Evolutionary conservation across 2,797 vertebrate species (phyloP), one percentile per base, ranked within the genome.

Genomic region (Protosalanx chinensis): DNA sequence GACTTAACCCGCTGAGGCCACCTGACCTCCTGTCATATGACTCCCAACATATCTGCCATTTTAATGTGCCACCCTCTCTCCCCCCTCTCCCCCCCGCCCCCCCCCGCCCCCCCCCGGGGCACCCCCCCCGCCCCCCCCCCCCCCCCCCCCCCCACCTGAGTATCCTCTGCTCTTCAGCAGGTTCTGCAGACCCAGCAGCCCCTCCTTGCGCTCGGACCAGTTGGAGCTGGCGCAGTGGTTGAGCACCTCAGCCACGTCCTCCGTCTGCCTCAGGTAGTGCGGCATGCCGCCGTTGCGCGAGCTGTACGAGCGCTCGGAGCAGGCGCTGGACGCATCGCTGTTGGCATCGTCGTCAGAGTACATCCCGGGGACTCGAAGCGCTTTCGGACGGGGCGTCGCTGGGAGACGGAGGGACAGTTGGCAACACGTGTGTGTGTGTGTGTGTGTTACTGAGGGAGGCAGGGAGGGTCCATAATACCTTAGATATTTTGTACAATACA

Each of bases 161-260:
- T 1, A 91, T 93, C 72, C 95, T 87, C 41, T 96, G 87, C 93
- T 95, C 85, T 94, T 95, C 58, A 97, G 85, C 51, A 96, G 90
- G 82, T 95, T 97, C 89, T 97, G 96, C 76, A 97, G 92, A 2
- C 95, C 95, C 72, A 96, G 91, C 53, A 98, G 93, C 0, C 97
- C 97, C 77, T 98, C 97, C 70, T 98, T 98, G 82, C 97, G 93
- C 83, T 99, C 98, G 0, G 97, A 97, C 97, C 98, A 98, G 90
- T 98, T 99, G 85, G 97, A 95, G 90, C 96, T 98, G 81, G 98
- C 98, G 10, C 97, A 99, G 89, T 98, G 97, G 89, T 99, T 99
- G 58, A 99, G 92, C 72, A 99, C 96, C 88, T 99, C 97, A 0
- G 97, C 98, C 78, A 99, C 98, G 0, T 99, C 97, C 75, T 99